Evolutionary conservation across 2,888 invertebrate species (phyloP), one percentile per base, ranked within the genome.

Genomic region (Rotaria magnacalcarata): DNA sequence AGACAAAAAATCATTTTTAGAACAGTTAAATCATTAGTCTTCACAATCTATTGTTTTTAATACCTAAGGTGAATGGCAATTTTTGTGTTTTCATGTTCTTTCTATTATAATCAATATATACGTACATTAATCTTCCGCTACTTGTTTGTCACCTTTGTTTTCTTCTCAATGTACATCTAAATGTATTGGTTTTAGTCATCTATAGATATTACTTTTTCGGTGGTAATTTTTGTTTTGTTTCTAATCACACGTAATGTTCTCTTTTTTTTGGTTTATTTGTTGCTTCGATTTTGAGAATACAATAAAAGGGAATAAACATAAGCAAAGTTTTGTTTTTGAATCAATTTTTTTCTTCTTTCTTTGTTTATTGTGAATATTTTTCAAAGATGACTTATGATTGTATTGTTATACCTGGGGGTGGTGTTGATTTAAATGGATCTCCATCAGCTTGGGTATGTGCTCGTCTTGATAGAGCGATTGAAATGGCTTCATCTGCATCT

Each of bases 1-100:
- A 67, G 84, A 84, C 43, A 67, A 84, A 19, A 80, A 80, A 16
- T 86, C 86, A 41, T 86, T 86, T 86, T 84, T 86, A 86, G 86
- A 86, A 84, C 75, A 54, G 75, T 84, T 54, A 75, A 84, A 80
- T 75, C 86, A 84, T 75, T 86, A 50, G 56, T 47, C 47, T 80
- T 47, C 47, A 54, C 47, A 75, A 43, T 80, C 41, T 86, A 56
- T 84, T 34, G 43, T 41, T 60, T 52, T 43, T 74, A 84, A 67
- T 8, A 47, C n/a, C 67, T 84, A 41, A 43, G n/a, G 6, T 54
- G 47, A 84, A 21, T 86, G 74, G 27, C 47, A 52, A 21, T 86
- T 47, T n/a, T 84, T 27, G 2, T 84, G 41, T n/a, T 56, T 56
- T 56, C 7, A 56, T 56, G 16, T 52, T 16, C 3, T 52, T 11